Evolutionary conservation across 1,140 invertebrate genomes (phyloP).

Genomic region (Sogatella furcifera): DNA sequence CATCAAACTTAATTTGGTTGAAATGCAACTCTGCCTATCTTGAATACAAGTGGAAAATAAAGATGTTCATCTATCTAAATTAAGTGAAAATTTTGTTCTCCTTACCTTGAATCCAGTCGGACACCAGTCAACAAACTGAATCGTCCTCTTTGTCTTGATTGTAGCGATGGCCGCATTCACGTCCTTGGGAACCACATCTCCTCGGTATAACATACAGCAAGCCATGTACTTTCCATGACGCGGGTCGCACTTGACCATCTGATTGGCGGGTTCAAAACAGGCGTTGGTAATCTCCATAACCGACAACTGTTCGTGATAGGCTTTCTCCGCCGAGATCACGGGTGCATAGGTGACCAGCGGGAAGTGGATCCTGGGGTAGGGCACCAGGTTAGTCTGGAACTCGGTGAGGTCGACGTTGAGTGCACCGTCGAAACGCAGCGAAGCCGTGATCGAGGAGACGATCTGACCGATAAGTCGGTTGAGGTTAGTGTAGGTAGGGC

Average conservation of each 20-base stretch:
- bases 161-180: constrained; percentile 57
- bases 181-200: constrained; percentile 53
- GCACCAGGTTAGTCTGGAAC: constrained; percentile 76
- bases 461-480: constrained; percentile 58
- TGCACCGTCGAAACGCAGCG: constrained; percentile 76
- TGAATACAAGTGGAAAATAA: too few species aligned
- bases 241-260: constrained; percentile 78
- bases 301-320: constrained; percentile 50
- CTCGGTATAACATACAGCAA: constrained; percentile 72
- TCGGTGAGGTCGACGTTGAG: constrained; percentile 85
- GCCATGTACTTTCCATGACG: constrained; percentile 73
- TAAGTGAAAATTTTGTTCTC: too few species aligned
- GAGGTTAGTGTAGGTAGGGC: constrained; percentile 51
- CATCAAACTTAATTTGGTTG: too few species aligned
- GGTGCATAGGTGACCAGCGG: constrained; percentile 52
- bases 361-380: constrained; percentile 74
- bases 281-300: constrained; percentile 61
- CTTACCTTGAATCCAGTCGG: constrained; percentile 70
- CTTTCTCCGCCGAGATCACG: constrained; percentile 48
- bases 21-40: too few species aligned
- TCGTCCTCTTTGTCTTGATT: constrained; percentile 50
- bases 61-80: too few species aligned
- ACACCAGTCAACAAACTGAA: constrained; percentile 57
- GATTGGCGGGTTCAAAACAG: constrained; percentile 51
- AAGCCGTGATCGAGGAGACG: constrained; percentile 76